Evolutionary conservation across 2,797 vertebrate species (phyloP).

Genomic region (Anguilla megastoma): DNA sequence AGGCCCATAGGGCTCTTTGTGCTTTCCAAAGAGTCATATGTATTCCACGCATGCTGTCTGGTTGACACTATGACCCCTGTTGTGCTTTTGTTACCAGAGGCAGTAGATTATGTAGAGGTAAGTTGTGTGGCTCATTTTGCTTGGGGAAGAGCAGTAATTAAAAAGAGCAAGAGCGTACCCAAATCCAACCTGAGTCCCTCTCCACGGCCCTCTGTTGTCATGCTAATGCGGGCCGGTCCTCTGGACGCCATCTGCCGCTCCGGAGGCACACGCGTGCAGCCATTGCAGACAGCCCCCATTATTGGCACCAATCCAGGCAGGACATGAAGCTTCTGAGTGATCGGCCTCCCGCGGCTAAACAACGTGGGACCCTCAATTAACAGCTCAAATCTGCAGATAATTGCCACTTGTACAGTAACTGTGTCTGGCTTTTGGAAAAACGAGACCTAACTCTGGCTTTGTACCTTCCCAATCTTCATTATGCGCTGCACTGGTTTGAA

Average conservation of each 20-base stretch:
- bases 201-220: slow-evolving; percentile 30
- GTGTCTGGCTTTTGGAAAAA: neutral
- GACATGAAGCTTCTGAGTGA: slow-evolving; percentile 10
- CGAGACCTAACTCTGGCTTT: neutral
- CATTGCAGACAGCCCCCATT: slow-evolving; percentile 26
- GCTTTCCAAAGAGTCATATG: neutral
- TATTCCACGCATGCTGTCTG: slow-evolving; percentile 20
- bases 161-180: neutral
- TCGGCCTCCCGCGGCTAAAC: slow-evolving; percentile 19
- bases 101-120: slow-evolving; percentile 9
- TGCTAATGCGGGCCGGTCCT: slow-evolving; percentile 36
- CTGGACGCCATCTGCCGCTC: slow-evolving; percentile 35
- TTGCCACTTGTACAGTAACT: slow-evolving; percentile 14
- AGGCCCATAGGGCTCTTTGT: neutral
- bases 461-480: neutral
- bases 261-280: slow-evolving; percentile 14
- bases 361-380: slow-evolving; percentile 32
- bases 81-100: slow-evolving; percentile 33
- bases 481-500: neutral
- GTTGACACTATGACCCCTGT: slow-evolving; percentile 25
- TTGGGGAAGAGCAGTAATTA: slow-evolving; percentile 8
- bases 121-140: slow-evolving; percentile 33
- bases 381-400: slow-evolving; percentile 28
- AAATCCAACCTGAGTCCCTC: slow-evolving; percentile 11
- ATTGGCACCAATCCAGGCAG: slow-evolving; percentile 33